Evolutionary conservation across 2,797 vertebrate species (phyloP), one percentile per base, ranked within the genome.

Genomic region (Gymnoscopelus braueri): DNA sequence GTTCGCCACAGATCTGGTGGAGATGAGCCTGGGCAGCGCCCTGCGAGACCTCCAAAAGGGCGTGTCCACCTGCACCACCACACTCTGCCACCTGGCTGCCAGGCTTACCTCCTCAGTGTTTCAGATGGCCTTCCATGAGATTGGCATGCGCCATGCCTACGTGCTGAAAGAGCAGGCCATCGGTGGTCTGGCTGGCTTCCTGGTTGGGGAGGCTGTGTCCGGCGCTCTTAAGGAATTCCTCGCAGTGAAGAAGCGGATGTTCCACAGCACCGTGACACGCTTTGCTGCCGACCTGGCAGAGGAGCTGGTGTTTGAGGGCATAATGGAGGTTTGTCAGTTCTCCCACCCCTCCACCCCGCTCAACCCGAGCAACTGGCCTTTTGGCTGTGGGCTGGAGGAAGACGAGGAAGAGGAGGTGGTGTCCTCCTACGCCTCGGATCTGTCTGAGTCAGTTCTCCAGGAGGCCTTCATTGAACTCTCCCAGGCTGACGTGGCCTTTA

Each of bases 261-360:
- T 99, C 84, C 97, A 96, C 75, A 96, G 92, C 72, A 95, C 96
- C 0, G 96, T 98, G 35, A 91, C 96, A 0, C 89, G 89, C 5
- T 99, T 99, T 65, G 97, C 98, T 3, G 94, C 97, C 5, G 96
- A 99, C 80, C 93, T 99, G 19, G 96, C 98, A 2, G 98, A 99
- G 86, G 97, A 99, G 50, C 94, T 99, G 65, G 94, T 99, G 65
- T 99, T 99, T 88, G 98, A 99, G 89, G 97, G 97, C 48, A 96
- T 99, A 52, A 99, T 99, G 98, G 98, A 99, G 88, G 98, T 99
- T 0, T 99, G 97, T 82, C 98, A 99, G 84, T 99, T 99, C 88
- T 98, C 97, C 0, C 95, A 95, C 80, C 96, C 96, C 6, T 95
- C 95, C 0, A 96, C 96, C 7, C 96, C 96, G 69, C 89, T 93